phyloP scores from a whole-genome alignment of 2,113 vertebrate genomes.

The Arothron firmamentum region DNA sequence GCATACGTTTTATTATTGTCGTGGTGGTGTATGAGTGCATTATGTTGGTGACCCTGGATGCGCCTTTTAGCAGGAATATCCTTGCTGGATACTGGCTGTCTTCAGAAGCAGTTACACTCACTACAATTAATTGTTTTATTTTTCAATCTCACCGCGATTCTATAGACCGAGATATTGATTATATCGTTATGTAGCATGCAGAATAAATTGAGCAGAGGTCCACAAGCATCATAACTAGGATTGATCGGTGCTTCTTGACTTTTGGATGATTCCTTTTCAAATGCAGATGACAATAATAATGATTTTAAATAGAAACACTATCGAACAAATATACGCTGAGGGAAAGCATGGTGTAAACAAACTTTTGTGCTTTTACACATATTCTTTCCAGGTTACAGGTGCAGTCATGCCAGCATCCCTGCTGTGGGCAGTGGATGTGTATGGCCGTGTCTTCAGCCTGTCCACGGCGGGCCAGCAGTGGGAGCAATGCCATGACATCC shows the following conservation, averaged over 20 bases:
- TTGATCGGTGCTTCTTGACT: too few relatives aligned
- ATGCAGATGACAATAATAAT: too few relatives aligned
- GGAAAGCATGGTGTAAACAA: neutral
- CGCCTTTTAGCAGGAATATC: slow-evolving; percentile 33
- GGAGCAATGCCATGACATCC: slow-evolving; percentile 84
- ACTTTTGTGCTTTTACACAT: neutral
- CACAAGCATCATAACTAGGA: too few relatives aligned
- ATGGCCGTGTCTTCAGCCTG: slow-evolving; percentile 87
- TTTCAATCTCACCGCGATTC: neutral
- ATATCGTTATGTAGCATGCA: neutral
- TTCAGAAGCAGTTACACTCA: neutral
- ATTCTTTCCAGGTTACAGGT: slow-evolving; percentile 14
- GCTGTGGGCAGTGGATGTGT: slow-evolving; percentile 92
- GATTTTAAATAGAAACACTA: neutral
- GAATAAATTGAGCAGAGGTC: too few relatives aligned
- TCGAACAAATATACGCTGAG: neutral
- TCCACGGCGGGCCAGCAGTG: slow-evolving; percentile 88
- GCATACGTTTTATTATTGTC: too few relatives aligned
- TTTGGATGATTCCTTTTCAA: neutral
- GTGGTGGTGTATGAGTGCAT: neutral
- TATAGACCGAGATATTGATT: too few relatives aligned
- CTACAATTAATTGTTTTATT: neutral
- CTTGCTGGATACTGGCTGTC: slow-evolving; percentile 1
- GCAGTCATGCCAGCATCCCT: slow-evolving; percentile 80
- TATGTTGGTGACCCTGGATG: slow-evolving; percentile 11